Evolutionary conservation across 1,140 invertebrate genomes (phyloP), one percentile per base, ranked within the genome.

Genomic region (Anoplophora glabripennis): DNA sequence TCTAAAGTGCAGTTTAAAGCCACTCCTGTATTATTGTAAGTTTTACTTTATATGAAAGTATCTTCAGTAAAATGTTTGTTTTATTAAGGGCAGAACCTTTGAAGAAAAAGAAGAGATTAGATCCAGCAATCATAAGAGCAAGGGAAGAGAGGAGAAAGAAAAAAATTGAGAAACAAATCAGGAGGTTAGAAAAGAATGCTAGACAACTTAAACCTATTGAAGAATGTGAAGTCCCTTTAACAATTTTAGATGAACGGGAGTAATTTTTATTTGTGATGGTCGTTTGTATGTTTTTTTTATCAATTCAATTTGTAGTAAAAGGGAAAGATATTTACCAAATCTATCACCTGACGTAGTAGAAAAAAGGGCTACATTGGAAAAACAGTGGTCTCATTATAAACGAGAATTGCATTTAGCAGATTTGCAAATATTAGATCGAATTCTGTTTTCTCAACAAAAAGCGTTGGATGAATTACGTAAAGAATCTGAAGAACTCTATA

Each of bases 71-170:
- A 10, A 41, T 41, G 4, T 41, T 3, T 41, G n/a, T 41, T 3
- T 41, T 41, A 3, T 41, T 41, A 41, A 87, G 86, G 69, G 89
- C 81, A 34, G 92, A 94, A 75, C 92, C 93, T 2, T 74, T 95
- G 61, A 94, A 91, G 72, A 95, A 90, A 76, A 95, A 93, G 75
- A 94, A 89, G 71, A 87, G 81, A 71, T 54, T 94, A 4, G 93
- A 96, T 80, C 93, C 92, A 21, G 78, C 80, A 10, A 77, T 95
- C 28, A 61, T 92, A 1, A 88, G 84, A 73, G 82, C 83, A 10
- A 80, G 91, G 70, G 90, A 93, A 74, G 92, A 94, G 11, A 81
- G 89, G 47, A 88, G 78, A 66, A 86, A 84, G 59, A 92, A 81
- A 68, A 92, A 86, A 76, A 63, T 96, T 14, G 91, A 93, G 72